Evolutionary conservation across 2,888 invertebrate genomes (phyloP), one percentile per base, ranked within the genome.

Genomic region (Spilarctia lutea): DNA sequence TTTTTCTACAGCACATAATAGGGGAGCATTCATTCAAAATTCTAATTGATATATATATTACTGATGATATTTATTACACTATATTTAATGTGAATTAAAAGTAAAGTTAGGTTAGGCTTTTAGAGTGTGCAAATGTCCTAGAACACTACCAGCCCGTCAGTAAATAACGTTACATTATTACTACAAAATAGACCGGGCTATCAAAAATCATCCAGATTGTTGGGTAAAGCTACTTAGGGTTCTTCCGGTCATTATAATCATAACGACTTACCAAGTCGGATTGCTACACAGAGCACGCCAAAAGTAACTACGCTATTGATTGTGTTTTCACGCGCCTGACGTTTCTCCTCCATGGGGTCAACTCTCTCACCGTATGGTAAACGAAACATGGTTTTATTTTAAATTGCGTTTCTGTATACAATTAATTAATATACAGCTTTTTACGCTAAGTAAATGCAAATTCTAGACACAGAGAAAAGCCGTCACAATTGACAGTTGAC

Each of bases 331-430:
- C 96, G 90, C 16, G 95, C 96, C 83, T 93, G 94, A 42, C 96
- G 93, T 83, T 96, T 95, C 81, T 96, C 96, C 83, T 96, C 96
- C 89, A 93, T 88, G 2, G 96, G 96, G 80, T 96, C 96, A 63
- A 94, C 91, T 82, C 94, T 90, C 84, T 96, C 96, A 65, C 94
- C 95, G 69, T 91, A 91, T 0, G 96, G 96, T 87, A 96, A 85
- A 35, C 96, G 95, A 85, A 96, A 96, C 96, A 96, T 96, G 48
- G 24, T 65, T 30, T 63, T 63, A 60, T 18, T 63, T 63, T 63
- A 63, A 18, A 27, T 63, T 30, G 18, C 30, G 63, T 63, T 63
- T 4, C 63, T 63, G 18, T 27, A 27, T 30, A 30, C 4, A 63
- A 60, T 1, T 60, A 60, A 60, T 3, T 27, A 16, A 27, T 30